Evolutionary conservation across 2,888 invertebrate species (phyloP).

Genomic region (Carpatolechia fugitivella): DNA sequence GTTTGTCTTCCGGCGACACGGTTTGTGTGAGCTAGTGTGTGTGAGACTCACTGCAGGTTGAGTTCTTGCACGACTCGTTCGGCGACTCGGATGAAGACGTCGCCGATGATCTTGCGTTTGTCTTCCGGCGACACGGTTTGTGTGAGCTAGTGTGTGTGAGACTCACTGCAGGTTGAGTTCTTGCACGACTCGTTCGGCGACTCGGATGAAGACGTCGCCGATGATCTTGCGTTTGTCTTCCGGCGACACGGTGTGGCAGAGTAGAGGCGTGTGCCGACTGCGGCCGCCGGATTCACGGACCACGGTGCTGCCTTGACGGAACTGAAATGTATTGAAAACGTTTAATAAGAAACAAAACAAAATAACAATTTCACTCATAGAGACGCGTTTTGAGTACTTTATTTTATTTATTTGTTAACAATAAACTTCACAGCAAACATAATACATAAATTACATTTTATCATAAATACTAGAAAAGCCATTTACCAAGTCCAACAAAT

Average conservation of each 20-base stretch:
- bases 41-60: conserved; percentile 82
- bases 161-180: conserved; percentile 88
- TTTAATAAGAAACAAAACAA: background rate
- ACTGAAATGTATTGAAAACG: conserved; percentile 66
- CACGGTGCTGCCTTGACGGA: conserved; percentile 90
- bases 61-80: conserved; percentile 93
- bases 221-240: conserved; percentile 99
- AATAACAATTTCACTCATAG: no score
- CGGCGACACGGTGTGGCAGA: conserved; percentile 92
- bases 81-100: conserved; percentile 86
- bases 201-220: conserved; percentile 98
- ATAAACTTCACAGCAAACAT: no score
- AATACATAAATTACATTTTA: no score
- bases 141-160: background rate
- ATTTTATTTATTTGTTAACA: no score
- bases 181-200: conserved; percentile 93
- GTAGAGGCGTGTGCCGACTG: conserved; percentile 85
- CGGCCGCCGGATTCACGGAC: conserved; percentile 81
- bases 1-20: background rate
- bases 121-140: background rate
- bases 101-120: conserved; percentile 96
- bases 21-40: background rate
- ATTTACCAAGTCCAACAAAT: no score
- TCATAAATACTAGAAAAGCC: no score
- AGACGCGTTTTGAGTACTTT: no score